Conservation (phyloP, 1,140 invertebrate species). For the Olivierus martensii region DNA sequence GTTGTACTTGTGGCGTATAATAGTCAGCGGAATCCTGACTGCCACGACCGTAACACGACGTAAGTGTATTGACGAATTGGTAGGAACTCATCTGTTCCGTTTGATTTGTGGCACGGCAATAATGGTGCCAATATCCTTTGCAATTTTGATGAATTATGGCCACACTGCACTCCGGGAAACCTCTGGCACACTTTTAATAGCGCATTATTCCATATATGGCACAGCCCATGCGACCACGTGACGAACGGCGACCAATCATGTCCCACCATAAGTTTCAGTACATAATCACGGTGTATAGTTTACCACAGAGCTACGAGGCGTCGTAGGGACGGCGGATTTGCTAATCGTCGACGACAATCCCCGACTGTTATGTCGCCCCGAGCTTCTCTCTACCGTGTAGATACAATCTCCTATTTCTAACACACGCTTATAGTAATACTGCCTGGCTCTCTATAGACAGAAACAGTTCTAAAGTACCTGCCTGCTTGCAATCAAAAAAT, state of each 20-base stretch:
- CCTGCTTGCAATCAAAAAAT: too few species aligned
- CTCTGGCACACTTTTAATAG: constrained; percentile 33
- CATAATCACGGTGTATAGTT: too few species aligned
- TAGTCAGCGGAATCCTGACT: constrained; percentile 37
- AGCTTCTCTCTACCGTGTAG: too few species aligned
- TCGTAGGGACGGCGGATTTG: too few species aligned
- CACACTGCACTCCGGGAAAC: constrained; percentile 19
- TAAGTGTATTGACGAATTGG: constrained; percentile 87
- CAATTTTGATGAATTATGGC: constrained; percentile 27
- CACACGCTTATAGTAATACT: too few species aligned
- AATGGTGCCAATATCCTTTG: constrained; percentile 8
- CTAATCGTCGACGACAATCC: too few species aligned
- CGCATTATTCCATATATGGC: constrained; percentile 29
- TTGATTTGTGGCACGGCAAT: constrained; percentile 10
- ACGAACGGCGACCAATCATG: constrained; percentile 4
- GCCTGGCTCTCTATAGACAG: too few species aligned
- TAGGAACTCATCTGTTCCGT: constrained; percentile 74
- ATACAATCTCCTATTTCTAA: too few species aligned
- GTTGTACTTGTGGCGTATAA: constrained; percentile 5
- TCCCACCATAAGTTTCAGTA: not conserved
- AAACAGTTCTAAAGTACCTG: too few species aligned
- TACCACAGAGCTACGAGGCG: too few species aligned
- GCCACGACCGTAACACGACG: constrained; percentile 48
- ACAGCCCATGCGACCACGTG: constrained; percentile 19
- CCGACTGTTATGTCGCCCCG: too few species aligned